These are phyloP conservation scores for Oncorhynchus kisutch DNA, from an alignment of 2,113 vertebrate species.

Conservation along the genomic window DNA sequence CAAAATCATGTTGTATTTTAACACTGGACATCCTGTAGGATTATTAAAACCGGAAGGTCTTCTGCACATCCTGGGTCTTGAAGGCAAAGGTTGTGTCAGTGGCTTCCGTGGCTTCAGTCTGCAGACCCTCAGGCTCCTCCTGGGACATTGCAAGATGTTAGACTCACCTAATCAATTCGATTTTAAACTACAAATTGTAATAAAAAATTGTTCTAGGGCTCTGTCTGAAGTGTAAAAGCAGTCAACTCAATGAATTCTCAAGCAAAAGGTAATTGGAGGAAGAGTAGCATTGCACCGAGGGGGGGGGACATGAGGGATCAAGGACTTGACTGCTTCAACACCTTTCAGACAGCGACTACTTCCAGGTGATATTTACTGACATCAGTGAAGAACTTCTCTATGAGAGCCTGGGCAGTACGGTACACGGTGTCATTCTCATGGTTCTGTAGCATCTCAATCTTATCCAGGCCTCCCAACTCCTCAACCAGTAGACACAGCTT, in stretches of 20 bases:
- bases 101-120: slow-evolving; percentile 42
- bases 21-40: too few relatives aligned
- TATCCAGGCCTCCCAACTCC: slow-evolving; percentile 81
- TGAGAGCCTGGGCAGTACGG: slow-evolving; percentile 74
- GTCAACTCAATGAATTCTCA: not conserved
- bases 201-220: too few relatives aligned
- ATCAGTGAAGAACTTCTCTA: slow-evolving; percentile 84
- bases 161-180: not conserved
- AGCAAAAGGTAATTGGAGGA: not conserved
- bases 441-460: slow-evolving; percentile 83
- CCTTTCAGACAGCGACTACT: not conserved
- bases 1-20: too few relatives aligned
- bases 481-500: slow-evolving; percentile 81
- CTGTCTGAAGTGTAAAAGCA: not conserved
- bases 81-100: slow-evolving; percentile 55
- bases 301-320: too few relatives aligned
- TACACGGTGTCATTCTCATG: slow-evolving; percentile 81
- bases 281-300: too few relatives aligned
- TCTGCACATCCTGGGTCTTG: slow-evolving; percentile 50
- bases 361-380: slow-evolving; percentile 60
- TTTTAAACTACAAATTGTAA: not conserved
- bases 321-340: too few relatives aligned
- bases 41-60: slow-evolving; percentile 65
- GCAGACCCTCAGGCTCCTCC: slow-evolving; percentile 37
- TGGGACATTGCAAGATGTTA: not conserved